Percentiles rank a stretch among this genome's conserved stretches.
Evolutionary conservation across 2,888 invertebrate genomes (phyloP).

Genomic region (Scaptomyza reducta): DNA sequence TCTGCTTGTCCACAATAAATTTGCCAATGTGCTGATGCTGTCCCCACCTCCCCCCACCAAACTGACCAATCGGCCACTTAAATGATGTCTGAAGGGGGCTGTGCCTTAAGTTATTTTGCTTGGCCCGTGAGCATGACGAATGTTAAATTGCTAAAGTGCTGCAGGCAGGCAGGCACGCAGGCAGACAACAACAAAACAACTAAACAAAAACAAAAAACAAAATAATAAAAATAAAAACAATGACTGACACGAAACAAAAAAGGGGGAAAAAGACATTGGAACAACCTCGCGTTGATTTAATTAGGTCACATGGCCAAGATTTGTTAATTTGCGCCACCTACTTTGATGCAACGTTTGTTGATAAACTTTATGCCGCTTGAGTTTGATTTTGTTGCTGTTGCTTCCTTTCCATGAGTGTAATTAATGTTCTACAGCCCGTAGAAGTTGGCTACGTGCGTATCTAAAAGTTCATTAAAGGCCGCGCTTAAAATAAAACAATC

Average conservation of each 20-base stretch:
- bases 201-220: slow-evolving; percentile 3
- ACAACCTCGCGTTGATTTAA: slow-evolving; percentile 71
- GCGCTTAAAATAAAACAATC: slow-evolving; percentile 7
- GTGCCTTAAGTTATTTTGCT: slow-evolving; percentile 60
- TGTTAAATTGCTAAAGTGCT: slow-evolving; percentile 67
- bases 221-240: slow-evolving; percentile 1
- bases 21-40: slow-evolving; percentile 46
- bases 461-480: slow-evolving; percentile 72
- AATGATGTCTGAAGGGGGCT: slow-evolving; percentile 27
- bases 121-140: slow-evolving; percentile 73
- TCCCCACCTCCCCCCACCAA: background rate
- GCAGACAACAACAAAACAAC: no score
- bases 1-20: slow-evolving; percentile 27
- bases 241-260: background rate
- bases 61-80: slow-evolving; percentile 56
- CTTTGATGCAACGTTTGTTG: slow-evolving; percentile 72
- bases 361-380: slow-evolving; percentile 50
- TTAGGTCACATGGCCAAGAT: slow-evolving; percentile 77
- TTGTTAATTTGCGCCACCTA: slow-evolving; percentile 80
- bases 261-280: slow-evolving; percentile 23
- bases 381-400: background rate
- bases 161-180: slow-evolving; percentile 18
- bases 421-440: slow-evolving; percentile 60
- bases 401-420: slow-evolving; percentile 48
- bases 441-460: slow-evolving; percentile 67